These are phyloP conservation scores for Calycopis cecrops DNA, from an alignment of 1,140 invertebrate species.

Conservation along the genomic window DNA sequence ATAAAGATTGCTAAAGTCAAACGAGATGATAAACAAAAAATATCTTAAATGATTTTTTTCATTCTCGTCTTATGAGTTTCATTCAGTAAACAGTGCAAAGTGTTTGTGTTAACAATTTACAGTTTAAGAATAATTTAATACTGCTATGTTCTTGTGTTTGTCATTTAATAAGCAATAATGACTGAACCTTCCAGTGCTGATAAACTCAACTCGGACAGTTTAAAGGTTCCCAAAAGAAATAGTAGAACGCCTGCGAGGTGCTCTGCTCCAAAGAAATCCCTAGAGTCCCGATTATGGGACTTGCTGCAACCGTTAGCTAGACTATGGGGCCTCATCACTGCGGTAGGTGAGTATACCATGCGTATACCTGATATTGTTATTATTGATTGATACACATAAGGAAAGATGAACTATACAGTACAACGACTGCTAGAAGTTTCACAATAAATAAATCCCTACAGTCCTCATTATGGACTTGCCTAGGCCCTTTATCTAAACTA, in stretches of 20 bases:
- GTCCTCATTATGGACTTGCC: slow-evolving; percentile 48
- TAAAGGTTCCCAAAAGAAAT: background rate
- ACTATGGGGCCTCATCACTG: slow-evolving; percentile 59
- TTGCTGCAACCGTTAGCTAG: slow-evolving; percentile 58
- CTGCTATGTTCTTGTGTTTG: background rate
- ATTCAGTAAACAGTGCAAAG: background rate
- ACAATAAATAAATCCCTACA: slow-evolving; percentile 46
- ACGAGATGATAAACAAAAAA: background rate
- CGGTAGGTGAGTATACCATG: slow-evolving; percentile 42
- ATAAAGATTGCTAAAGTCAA: background rate
- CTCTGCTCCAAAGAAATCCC: slow-evolving; percentile 38
- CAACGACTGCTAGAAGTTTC: background rate
- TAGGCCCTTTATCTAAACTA: slow-evolving; percentile 56
- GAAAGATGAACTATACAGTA: background rate
- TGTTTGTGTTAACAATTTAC: background rate
- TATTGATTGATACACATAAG: too few species aligned
- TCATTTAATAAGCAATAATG: background rate
- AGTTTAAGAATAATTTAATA: background rate
- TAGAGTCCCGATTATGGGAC: slow-evolving; percentile 54
- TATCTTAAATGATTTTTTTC: background rate
- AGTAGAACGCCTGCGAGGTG: background rate
- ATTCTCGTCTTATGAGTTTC: background rate
- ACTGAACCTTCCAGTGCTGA: background rate
- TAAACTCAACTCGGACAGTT: background rate
- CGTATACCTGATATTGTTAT: too few species aligned